Base-by-base conservation (phyloP, 1,140 invertebrate genomes). In the Lerema accius region DNA sequence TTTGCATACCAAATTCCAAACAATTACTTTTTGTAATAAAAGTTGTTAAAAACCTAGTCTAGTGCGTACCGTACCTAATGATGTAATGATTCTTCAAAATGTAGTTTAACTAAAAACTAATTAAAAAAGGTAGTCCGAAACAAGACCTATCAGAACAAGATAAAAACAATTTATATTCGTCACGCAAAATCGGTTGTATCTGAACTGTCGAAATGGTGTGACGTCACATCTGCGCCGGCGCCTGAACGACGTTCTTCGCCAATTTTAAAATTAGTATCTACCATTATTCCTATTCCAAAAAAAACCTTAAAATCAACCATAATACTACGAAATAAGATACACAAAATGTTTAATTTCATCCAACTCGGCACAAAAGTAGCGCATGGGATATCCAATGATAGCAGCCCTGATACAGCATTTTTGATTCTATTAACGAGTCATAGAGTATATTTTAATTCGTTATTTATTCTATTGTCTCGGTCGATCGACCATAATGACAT, bases 401-500 rank as follows among this genome's bases (percentile, higher is more conserved):
- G n/a, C 9, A 4, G 39, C 1, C 9, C 14, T 9, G 3, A 35
- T 45, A 50, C 17, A 35, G 1, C 14, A 51, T 37, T 56, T 16
- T 40, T n/a, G 11, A 17, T 48, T 46, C 23, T 59, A 49, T 55
- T 51, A 28, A 32, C 4, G 10, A 16, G 17, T 32, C 1, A 37
- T 69, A 67, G n/a, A 53, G 63, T 68, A 23, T 19, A n/a, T 65
- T 65, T 60, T 67, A 14, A 26, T 16, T 68, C 69, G 65, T 19
- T 15, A 15, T 63, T 62, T 65, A 71, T 75, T 86, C 80, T 84
- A 86, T 86, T 87, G 87, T 90, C 82, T 87, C 82, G 82, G 80
- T 86, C 81, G 78, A 83, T 75, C 82, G 77, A 67, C 65, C 78
- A 87, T 90, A 90, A 90, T 90, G 80, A 84, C 83, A 84, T 90